These are phyloP conservation scores for Champsocephalus esox DNA, from an alignment of 2,797 vertebrate species.

Conservation along the genomic window DNA sequence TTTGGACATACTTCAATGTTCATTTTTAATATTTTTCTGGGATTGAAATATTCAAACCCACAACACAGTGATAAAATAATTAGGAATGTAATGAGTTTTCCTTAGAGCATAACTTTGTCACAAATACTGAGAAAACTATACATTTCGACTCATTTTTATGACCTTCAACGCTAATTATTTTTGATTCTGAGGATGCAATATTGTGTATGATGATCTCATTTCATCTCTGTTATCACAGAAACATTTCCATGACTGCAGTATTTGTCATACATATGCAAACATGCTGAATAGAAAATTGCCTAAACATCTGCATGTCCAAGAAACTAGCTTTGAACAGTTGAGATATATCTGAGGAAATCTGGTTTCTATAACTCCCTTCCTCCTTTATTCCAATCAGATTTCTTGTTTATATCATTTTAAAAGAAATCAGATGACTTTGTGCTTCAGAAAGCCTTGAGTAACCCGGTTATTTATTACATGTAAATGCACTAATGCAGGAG, in stretches of 20 bases:
- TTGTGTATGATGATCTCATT: background rate
- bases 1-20: background rate
- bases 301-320: background rate
- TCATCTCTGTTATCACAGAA: background rate
- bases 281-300: background rate
- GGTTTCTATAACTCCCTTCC: constrained; percentile 8
- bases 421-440: background rate
- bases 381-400: background rate
- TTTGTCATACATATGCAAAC: background rate
- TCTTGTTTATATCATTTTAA: constrained; percentile 5
- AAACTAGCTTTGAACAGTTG: background rate
- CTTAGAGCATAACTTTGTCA: background rate
- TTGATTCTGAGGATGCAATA: background rate
- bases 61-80: too few species aligned
- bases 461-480: background rate
- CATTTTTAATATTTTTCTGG: too few species aligned
- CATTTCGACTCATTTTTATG: background rate
- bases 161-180: background rate
- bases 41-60: too few species aligned
- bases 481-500: background rate
- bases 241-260: background rate
- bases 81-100: background rate
- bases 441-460: background rate
- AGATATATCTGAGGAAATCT: background rate
- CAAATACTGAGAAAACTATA: background rate